phyloP scores from a whole-genome alignment of 2,797 vertebrate genomes.

The Ptychadena robeensis region DNA sequence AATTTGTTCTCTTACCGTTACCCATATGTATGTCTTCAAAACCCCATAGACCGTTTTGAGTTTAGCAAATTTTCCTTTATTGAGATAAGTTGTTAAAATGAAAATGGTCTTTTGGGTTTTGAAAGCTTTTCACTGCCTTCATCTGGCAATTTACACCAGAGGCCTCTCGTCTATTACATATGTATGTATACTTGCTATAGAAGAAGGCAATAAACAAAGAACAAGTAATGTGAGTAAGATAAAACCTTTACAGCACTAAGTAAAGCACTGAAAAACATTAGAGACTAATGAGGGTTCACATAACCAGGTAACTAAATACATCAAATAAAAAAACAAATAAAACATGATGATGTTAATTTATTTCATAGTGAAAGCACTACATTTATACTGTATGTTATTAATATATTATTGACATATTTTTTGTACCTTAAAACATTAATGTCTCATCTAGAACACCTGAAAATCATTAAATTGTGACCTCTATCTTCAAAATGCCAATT shows the following conservation, averaged over 20 bases:
- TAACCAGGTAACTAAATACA: neutral
- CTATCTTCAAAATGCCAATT: no score
- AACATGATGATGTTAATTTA: no score
- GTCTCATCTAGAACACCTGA: no score
- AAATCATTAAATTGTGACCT: no score
- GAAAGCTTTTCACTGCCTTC: constrained; percentile 32
- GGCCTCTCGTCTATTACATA: constrained; percentile 23
- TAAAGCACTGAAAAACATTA: neutral
- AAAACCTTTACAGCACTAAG: neutral
- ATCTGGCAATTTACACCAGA: constrained; percentile 44
- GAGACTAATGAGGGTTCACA: neutral
- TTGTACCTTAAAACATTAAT: no score
- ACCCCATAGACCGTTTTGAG: neutral
- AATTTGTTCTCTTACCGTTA: constrained; percentile 14
- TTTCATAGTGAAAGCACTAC: no score
- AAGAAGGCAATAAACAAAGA: constrained; percentile 30
- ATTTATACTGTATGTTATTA: no score
- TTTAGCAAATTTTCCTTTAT: constrained; percentile 22
- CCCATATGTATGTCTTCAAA: constrained; percentile 28
- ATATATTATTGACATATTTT: no score
- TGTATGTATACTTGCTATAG: constrained; percentile 35
- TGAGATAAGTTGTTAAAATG: constrained; percentile 30
- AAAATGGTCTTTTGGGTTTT: constrained; percentile 45
- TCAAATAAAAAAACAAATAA: neutral
- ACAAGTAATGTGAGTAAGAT: constrained; percentile 33